A percentile compares a stretch with the other conserved stretches of the same genome.
Evolutionary conservation across 2,888 invertebrate species (phyloP).

Genomic region (Coelopa pilipes): DNA sequence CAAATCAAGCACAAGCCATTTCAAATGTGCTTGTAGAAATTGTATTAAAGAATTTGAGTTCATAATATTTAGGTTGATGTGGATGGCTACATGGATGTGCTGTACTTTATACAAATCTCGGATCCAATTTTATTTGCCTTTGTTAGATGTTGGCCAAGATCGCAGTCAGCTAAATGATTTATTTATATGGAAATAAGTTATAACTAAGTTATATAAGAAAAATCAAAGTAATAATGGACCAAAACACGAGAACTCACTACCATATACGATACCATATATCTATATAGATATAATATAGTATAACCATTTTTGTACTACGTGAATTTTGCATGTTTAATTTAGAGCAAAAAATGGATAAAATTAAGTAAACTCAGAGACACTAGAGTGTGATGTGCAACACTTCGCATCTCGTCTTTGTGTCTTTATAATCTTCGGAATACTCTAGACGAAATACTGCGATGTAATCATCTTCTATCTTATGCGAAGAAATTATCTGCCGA

Average conservation of each 20-base stretch:
- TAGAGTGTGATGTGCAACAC: constrained; percentile 44
- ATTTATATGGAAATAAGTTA: not conserved
- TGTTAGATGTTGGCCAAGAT: constrained; percentile 11
- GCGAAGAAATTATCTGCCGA: constrained; percentile 32
- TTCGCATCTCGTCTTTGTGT: constrained; percentile 50
- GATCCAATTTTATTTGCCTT: not conserved
- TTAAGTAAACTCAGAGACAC: not conserved
- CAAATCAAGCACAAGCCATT: not conserved
- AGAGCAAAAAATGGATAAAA: constrained; percentile 1
- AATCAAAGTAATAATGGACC: not conserved
- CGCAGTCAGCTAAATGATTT: constrained; percentile 18
- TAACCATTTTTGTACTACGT: not conserved
- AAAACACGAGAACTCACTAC: not conserved
- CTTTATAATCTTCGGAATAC: constrained; percentile 34
- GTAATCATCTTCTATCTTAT: constrained; percentile 7
- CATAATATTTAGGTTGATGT: too few species aligned
- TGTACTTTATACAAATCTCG: constrained; percentile 33
- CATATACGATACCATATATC: not conserved
- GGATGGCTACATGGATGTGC: constrained; percentile 35
- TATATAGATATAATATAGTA: not conserved
- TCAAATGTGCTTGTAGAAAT: too few species aligned
- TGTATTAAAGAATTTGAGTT: too few species aligned
- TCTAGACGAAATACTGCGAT: not conserved
- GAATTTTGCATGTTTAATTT: not conserved
- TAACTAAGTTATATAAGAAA: not conserved